Conservation (phyloP, 2,797 vertebrate species). For the Sebastiscus albofasciatus region DNA sequence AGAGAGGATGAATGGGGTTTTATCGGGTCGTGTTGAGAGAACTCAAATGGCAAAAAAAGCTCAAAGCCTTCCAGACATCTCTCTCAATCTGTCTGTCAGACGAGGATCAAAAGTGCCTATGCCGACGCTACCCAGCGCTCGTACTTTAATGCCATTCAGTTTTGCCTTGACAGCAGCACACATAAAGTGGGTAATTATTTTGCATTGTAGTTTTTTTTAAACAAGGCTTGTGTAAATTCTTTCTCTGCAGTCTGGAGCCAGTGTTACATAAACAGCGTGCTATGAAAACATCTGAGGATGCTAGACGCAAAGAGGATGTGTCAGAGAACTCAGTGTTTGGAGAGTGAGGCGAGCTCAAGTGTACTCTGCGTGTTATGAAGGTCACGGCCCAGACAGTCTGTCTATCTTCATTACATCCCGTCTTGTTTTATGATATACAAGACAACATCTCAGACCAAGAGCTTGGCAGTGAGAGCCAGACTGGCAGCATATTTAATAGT, state of each 20-base stretch:
- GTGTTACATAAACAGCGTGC: slow-evolving; percentile 44
- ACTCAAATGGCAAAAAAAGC: slow-evolving; percentile 47
- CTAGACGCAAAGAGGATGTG: slow-evolving; percentile 48
- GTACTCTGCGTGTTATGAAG: slow-evolving; percentile 53
- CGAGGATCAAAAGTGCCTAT: slow-evolving; percentile 58
- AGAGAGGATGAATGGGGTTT: slow-evolving; percentile 62
- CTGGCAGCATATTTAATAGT: slow-evolving; percentile 55
- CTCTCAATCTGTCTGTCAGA: slow-evolving; percentile 59
- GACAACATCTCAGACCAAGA: slow-evolving; percentile 40
- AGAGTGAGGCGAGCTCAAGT: slow-evolving; percentile 43
- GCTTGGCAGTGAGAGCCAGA: slow-evolving; percentile 29
- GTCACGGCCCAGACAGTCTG: slow-evolving; percentile 60
- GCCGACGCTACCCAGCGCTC: slow-evolving; percentile 39
- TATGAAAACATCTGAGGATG: slow-evolving; percentile 54
- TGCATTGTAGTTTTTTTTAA: slow-evolving; percentile 52
- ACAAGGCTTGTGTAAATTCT: slow-evolving; percentile 50
- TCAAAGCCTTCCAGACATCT: slow-evolving; percentile 61
- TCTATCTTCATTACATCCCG: slow-evolving; percentile 65
- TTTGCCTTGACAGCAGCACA: slow-evolving; percentile 45
- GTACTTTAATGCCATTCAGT: slow-evolving; percentile 59
- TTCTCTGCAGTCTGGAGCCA: slow-evolving; percentile 52
- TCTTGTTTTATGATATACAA: slow-evolving; percentile 62
- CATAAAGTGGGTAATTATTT: slow-evolving; percentile 65
- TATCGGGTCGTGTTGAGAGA: slow-evolving; percentile 66
- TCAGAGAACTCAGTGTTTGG: slow-evolving; percentile 54